phyloP scores from a whole-genome alignment of 2,113 vertebrate species.

The Cinclus mexicanus region DNA sequence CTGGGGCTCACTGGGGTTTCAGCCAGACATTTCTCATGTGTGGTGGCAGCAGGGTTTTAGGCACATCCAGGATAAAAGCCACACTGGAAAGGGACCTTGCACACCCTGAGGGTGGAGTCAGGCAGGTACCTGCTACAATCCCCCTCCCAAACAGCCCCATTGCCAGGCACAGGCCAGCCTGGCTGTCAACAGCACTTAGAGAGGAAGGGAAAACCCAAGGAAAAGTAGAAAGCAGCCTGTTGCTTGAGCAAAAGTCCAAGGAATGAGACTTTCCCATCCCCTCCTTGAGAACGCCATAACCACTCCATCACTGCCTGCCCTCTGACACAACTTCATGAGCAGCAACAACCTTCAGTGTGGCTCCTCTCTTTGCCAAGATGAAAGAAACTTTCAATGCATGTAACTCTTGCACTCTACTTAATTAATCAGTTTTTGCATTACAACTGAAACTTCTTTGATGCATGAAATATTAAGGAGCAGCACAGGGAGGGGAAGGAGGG shows the following conservation, averaged over 20 bases:
- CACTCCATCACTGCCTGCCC: slow-evolving; percentile 55
- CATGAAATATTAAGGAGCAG: slow-evolving; percentile 64
- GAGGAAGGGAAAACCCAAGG: not conserved
- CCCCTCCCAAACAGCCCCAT: not conserved
- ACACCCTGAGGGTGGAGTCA: not conserved
- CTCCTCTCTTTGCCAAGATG: slow-evolving; percentile 65
- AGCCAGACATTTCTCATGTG: not conserved
- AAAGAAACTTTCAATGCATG: slow-evolving; percentile 71
- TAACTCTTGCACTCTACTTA: slow-evolving; percentile 71
- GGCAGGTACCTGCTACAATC: not conserved
- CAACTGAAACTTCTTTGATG: slow-evolving; percentile 76
- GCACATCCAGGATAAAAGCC: fast-evolving
- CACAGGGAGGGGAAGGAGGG: not conserved
- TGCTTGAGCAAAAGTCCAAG: not conserved
- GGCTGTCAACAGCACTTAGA: fast-evolving
- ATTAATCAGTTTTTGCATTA: slow-evolving; percentile 77
- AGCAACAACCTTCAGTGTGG: slow-evolving; percentile 54
- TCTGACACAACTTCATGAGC: slow-evolving; percentile 44
- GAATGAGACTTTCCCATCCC: not conserved
- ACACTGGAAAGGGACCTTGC: not conserved
- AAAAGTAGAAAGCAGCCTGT: not conserved
- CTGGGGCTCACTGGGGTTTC: not conserved
- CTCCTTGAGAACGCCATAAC: not conserved
- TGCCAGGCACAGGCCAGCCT: not conserved
- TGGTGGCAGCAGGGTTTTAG: fast-evolving